phyloP scores from a whole-genome alignment of 2,113 vertebrate genomes.

The Aplodontia rufa region DNA sequence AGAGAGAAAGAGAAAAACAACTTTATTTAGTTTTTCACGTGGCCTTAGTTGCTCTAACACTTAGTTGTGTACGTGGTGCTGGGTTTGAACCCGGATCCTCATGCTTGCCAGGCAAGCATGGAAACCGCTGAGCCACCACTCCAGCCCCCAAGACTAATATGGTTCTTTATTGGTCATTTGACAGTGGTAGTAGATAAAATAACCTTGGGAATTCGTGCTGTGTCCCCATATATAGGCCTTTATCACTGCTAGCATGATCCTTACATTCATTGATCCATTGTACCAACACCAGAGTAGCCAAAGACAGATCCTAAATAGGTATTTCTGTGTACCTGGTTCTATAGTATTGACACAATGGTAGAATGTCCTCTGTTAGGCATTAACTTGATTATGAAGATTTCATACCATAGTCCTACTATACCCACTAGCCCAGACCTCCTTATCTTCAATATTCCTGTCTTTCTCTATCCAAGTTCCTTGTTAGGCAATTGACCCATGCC shows the following conservation, averaged over 20 bases:
- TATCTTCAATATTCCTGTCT: neutral
- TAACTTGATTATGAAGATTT: neutral
- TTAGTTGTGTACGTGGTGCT: no score
- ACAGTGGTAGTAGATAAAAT: neutral
- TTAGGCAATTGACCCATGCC: neutral
- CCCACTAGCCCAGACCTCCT: neutral
- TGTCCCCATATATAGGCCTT: neutral
- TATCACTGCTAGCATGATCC: neutral
- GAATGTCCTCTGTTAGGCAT: neutral
- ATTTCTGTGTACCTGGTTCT: neutral
- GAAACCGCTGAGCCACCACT: no score
- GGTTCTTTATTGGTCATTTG: neutral
- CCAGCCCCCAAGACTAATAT: no score
- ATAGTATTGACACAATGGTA: no score
- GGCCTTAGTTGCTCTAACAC: no score
- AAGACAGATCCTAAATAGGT: neutral
- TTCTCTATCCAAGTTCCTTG: neutral
- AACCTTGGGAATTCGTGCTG: neutral
- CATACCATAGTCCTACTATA: neutral
- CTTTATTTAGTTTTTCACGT: no score
- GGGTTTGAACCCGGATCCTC: no score
- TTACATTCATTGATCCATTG: neutral
- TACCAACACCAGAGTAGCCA: neutral
- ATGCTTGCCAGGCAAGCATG: no score
- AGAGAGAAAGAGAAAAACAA: no score